phyloP scores from a whole-genome alignment of 2,888 invertebrate species.

The Dynastes tityus region DNA sequence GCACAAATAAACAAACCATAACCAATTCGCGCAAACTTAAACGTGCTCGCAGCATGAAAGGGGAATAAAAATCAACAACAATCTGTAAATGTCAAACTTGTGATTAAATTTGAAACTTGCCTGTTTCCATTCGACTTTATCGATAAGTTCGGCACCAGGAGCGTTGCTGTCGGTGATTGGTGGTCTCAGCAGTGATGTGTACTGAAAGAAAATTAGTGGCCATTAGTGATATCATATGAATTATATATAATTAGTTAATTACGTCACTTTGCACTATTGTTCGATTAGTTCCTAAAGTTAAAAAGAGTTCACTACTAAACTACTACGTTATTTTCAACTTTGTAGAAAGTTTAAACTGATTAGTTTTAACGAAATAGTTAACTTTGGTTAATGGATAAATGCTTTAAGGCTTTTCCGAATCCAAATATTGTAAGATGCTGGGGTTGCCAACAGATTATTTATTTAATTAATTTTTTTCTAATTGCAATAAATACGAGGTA shows the following conservation, averaged over 20 bases:
- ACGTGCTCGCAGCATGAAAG: background rate
- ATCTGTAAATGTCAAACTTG: slow-evolving; percentile 45
- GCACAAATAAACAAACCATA: slow-evolving; percentile 7
- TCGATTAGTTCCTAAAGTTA: background rate
- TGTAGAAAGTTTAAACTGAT: too few species aligned
- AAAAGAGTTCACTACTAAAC: too few species aligned
- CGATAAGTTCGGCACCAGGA: slow-evolving; percentile 79
- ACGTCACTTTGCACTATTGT: slow-evolving; percentile 13
- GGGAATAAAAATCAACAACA: slow-evolving; percentile 36
- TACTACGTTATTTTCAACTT: too few species aligned
- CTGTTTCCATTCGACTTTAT: slow-evolving; percentile 94
- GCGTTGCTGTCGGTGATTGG: slow-evolving; percentile 79
- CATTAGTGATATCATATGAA: slow-evolving; percentile 29
- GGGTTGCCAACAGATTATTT: too few species aligned
- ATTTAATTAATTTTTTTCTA: too few species aligned
- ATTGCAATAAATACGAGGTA: too few species aligned
- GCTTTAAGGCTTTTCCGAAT: too few species aligned
- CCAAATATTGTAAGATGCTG: too few species aligned
- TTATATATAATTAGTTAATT: slow-evolving; percentile 33
- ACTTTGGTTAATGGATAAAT: too few species aligned
- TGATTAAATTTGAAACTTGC: slow-evolving; percentile 73
- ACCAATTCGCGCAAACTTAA: background rate
- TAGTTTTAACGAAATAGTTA: too few species aligned
- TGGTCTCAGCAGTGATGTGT: slow-evolving; percentile 88
- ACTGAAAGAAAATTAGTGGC: slow-evolving; percentile 74